Evolutionary conservation across 2,797 vertebrate genomes (phyloP), one percentile per base, ranked within the genome.

Genomic region (Taeniopygia guttata): DNA sequence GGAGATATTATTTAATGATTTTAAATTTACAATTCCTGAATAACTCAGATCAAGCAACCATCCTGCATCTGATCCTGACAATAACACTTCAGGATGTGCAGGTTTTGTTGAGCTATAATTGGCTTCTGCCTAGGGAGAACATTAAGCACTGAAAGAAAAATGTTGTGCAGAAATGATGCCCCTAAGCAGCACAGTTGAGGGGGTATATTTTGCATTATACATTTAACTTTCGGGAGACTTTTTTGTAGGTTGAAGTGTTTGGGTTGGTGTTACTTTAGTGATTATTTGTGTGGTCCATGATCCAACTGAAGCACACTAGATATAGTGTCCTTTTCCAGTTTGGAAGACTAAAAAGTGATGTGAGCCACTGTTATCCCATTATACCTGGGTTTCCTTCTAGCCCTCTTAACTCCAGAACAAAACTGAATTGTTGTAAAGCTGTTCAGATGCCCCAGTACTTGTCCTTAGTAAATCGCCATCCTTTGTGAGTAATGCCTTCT

Each of bases 301-400:
- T 34, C 67, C 36, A 54, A 21, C 17, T 30, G 69, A 55, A 67
- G 69, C 75, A 17, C 26, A 2, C 0, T 40, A 25, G 30, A 5
- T 45, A 2, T 5, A 26, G 30, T 1, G 1, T 67, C 38, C 48
- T 89, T 73, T 66, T 55, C 66, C 40, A 58, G 4, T 0, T 0
- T 11, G 34, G 42, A 58, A 64, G 46, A 16, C n/a, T 42, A 1
- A 16, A 34, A 43, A 48, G 3, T 25, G 52, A 17, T 18, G 29
- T 58, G 78, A 16, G 58, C 72, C 10, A 1, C 5, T 11, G 18
- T n/a, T 52, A 26, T 2, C 80, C n/a, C 12, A 3, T 4, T 4
- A 20, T 4, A 7, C 16, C 20, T 27, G 43, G 1, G 20, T 56
- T 48, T 74, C 13, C 43, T 59, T 36, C n/a, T 46, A 14, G 55